Evolutionary conservation across 2,888 invertebrate genomes (phyloP), one percentile per base, ranked within the genome.

Genomic region (Hirtodrosophila cameraria): DNA sequence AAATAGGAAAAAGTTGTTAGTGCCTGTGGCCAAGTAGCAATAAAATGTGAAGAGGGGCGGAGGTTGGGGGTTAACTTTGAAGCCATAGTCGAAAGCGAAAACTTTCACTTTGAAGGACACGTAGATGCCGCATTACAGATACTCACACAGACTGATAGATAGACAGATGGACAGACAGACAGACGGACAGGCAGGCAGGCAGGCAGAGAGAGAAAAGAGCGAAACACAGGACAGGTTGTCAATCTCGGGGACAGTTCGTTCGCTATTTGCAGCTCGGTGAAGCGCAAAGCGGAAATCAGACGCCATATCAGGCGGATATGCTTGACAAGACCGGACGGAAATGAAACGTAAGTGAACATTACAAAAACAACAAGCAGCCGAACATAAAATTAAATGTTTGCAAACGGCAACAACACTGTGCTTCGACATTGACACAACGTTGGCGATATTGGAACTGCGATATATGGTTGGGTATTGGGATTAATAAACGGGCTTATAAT

Each of bases 41-140:
- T n/a, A n/a, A n/a, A n/a, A n/a, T 41, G 31, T 7, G 13, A 23
- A 42, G 9, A 42, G 27, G 9, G 12, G 1, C 3, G 18, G 3
- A 13, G 30, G 9, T 20, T 8, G 23, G 16, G 3, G 13, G 39
- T 25, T 27, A 30, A 55, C 35, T 39, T 52, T 48, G 62, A 12
- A 33, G 25, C 25, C 46, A 46, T 65, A 63, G 68, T 67, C 54
- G 42, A 72, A 65, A 62, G 72, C 53, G 60, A 31, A 61, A 64
- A 82, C 78, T 78, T 78, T 78, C 82, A 60, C 82, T 82, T 60
- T 55, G 66, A 78, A 82, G 79, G 78, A 68, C 82, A 60, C 55
- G 31, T 42, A 57, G 48, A 57, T 50, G 64, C 35, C 49, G 42
- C 50, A 33, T 8, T 53, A 48, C 15, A 27, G 11, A 64, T 43